A percentile compares a stretch with the other conserved stretches of the same genome.
These are phyloP conservation scores for Myopa testacea DNA, from an alignment of 2,888 invertebrate genomes.

Conservation along the genomic window DNA sequence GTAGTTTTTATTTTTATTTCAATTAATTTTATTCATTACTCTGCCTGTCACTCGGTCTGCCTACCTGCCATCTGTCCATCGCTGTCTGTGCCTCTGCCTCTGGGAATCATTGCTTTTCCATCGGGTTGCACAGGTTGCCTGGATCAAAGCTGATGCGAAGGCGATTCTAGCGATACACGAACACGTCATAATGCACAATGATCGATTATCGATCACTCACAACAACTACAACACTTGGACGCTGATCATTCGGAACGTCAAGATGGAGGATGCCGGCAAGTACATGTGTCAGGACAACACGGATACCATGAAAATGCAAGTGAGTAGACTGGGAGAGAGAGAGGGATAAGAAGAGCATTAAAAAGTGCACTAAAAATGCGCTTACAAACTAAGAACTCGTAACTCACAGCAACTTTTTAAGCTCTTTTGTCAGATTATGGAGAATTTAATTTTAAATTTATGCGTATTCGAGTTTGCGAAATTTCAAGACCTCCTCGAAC, in stretches of 20 bases:
- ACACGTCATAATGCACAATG: conserved; percentile 93
- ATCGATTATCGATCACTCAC: conserved; percentile 88
- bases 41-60: conserved; percentile 35
- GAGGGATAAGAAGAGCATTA: no score
- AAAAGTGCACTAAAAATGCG: no score
- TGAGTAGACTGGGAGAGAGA: conserved; percentile 62
- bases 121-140: conserved; percentile 79
- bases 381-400: no score
- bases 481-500: neutral
- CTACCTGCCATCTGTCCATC: conserved; percentile 32
- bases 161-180: conserved; percentile 94
- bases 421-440: no score
- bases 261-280: conserved; percentile 87
- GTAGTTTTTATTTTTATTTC: conserved; percentile 34
- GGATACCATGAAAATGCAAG: conserved; percentile 95
- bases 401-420: no score
- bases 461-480: no score
- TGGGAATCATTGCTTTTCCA: conserved; percentile 1
- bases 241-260: conserved; percentile 85
- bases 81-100: conserved; percentile 36
- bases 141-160: conserved; percentile 95
- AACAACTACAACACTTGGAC: conserved; percentile 95
- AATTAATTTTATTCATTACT: conserved; percentile 41
- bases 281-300: conserved; percentile 97
- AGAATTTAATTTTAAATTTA: no score